These are phyloP conservation scores for Argopecten irradians DNA, from an alignment of 1,140 invertebrate genomes.

Conservation along the genomic window DNA sequence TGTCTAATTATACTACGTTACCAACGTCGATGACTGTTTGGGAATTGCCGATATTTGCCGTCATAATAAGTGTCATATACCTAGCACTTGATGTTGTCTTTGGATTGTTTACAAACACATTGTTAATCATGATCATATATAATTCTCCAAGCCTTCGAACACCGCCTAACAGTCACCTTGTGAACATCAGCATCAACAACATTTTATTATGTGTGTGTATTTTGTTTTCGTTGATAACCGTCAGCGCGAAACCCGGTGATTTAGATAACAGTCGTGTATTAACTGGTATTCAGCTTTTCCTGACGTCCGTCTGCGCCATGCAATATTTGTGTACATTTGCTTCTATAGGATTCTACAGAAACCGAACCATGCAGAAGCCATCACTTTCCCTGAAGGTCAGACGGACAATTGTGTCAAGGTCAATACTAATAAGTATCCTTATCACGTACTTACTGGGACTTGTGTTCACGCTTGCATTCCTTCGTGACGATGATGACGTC, in stretches of 20 bases:
- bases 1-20: neutral
- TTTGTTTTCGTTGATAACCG: constrained; percentile 51
- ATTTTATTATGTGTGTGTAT: constrained; percentile 58
- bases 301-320: constrained; percentile 55
- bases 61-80: constrained; percentile 54
- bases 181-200: constrained; percentile 70
- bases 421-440: constrained; percentile 58
- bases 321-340: constrained; percentile 69
- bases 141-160: constrained; percentile 64
- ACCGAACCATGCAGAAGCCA: constrained; percentile 58
- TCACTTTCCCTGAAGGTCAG: constrained; percentile 53
- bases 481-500: constrained; percentile 37
- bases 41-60: constrained; percentile 35
- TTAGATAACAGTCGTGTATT: constrained; percentile 37
- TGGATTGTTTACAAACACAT: constrained; percentile 54
- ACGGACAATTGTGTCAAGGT: constrained; percentile 55
- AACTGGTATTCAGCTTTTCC: constrained; percentile 61
- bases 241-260: constrained; percentile 44
- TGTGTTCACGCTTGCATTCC: constrained; percentile 55
- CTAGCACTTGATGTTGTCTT: constrained; percentile 46
- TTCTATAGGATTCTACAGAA: constrained; percentile 64
- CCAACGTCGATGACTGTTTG: constrained; percentile 29
- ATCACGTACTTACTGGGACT: constrained; percentile 54
- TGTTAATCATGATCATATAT: constrained; percentile 58
- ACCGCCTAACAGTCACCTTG: constrained; percentile 66